phyloP scores from a whole-genome alignment of 2,797 vertebrate species.

The Tauraco hartlaubi region DNA sequence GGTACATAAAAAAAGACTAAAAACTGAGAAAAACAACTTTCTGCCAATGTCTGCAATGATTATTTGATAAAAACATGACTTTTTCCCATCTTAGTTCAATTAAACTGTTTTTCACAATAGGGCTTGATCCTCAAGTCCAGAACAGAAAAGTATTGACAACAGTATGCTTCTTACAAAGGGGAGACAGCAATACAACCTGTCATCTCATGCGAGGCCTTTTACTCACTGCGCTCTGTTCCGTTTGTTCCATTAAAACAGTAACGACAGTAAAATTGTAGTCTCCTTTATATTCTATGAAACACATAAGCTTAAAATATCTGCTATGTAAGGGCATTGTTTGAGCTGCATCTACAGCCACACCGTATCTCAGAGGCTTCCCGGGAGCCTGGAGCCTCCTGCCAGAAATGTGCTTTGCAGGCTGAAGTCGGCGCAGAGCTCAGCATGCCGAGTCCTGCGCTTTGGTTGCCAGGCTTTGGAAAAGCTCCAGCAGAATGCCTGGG shows the following conservation, averaged over 20 bases:
- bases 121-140: neutral
- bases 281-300: neutral
- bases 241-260: neutral
- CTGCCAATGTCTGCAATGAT: neutral
- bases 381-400: neutral
- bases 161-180: neutral
- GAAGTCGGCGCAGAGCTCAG: neutral
- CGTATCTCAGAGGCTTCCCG: neutral
- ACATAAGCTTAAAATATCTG: neutral
- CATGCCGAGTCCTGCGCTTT: neutral
- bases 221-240: neutral
- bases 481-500: slow-evolving; percentile 22
- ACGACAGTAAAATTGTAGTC: neutral
- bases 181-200: neutral
- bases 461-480: slow-evolving; percentile 25
- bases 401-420: neutral
- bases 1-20: neutral
- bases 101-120: neutral
- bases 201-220: neutral
- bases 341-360: neutral
- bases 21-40: neutral
- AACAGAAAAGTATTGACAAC: neutral
- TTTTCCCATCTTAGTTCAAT: neutral
- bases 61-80: neutral
- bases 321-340: neutral